phyloP scores from a whole-genome alignment of 2,888 invertebrate genomes.

The Calameuta filiformis region DNA sequence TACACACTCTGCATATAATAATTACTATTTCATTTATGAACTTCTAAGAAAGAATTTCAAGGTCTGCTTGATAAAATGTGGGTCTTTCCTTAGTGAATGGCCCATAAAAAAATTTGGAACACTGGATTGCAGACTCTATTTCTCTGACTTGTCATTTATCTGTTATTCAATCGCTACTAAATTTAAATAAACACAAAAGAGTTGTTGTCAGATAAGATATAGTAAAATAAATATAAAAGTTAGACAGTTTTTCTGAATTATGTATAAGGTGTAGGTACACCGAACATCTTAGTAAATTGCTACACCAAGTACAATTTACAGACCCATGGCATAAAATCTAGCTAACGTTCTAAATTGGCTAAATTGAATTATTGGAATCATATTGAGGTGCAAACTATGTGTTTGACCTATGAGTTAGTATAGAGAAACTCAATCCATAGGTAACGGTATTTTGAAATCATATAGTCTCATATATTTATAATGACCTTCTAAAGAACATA shows the following conservation, averaged over 20 bases:
- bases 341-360: background rate
- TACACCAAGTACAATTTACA: background rate
- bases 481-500: background rate
- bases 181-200: background rate
- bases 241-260: background rate
- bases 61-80: background rate
- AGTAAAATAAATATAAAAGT: background rate
- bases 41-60: background rate
- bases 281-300: background rate
- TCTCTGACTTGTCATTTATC: background rate
- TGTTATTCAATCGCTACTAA: background rate
- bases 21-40: background rate
- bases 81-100: background rate
- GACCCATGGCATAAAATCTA: background rate
- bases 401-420: background rate
- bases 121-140: background rate
- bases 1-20: background rate
- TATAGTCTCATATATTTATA: background rate
- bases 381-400: background rate
- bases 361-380: background rate
- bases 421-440: background rate
- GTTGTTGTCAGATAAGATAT: background rate
- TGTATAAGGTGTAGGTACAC: background rate
- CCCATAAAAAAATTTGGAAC: background rate
- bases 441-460: background rate